phyloP scores from a whole-genome alignment of 2,888 invertebrate genomes.

The Drosophila testacea region DNA sequence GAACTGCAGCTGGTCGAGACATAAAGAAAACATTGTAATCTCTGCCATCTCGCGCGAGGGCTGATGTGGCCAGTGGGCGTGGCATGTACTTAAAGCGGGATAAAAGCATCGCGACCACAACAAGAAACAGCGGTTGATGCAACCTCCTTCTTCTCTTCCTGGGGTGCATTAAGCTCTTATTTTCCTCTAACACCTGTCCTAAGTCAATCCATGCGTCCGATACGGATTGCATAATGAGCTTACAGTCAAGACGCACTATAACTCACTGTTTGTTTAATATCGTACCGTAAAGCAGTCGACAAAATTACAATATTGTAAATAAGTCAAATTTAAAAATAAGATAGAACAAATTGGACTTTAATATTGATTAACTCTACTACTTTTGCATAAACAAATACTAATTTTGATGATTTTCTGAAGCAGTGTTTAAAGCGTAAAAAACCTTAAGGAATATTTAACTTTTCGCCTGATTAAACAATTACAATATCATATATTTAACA shows the following conservation, averaged over 20 bases:
- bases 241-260: neutral
- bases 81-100: slow-evolving; percentile 30
- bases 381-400: too few species aligned
- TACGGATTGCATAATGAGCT: slow-evolving; percentile 22
- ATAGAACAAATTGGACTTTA: too few species aligned
- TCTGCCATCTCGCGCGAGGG: slow-evolving; percentile 7
- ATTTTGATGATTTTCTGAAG: too few species aligned
- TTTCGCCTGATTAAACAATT: neutral
- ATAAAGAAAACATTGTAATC: slow-evolving; percentile 36
- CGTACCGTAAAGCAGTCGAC: too few species aligned
- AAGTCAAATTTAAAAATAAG: too few species aligned
- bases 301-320: too few species aligned
- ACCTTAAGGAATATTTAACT: neutral
- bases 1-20: neutral
- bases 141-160: too few species aligned
- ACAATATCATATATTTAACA: neutral
- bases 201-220: neutral
- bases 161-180: neutral
- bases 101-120: slow-evolving; percentile 33
- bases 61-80: slow-evolving; percentile 3
- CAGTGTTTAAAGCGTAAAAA: too few species aligned
- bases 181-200: neutral
- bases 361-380: too few species aligned
- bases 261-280: too few species aligned
- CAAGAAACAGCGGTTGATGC: neutral